Conservation (phyloP, 2,113 vertebrate species). For the Myanophis thanlyinensis region DNA sequence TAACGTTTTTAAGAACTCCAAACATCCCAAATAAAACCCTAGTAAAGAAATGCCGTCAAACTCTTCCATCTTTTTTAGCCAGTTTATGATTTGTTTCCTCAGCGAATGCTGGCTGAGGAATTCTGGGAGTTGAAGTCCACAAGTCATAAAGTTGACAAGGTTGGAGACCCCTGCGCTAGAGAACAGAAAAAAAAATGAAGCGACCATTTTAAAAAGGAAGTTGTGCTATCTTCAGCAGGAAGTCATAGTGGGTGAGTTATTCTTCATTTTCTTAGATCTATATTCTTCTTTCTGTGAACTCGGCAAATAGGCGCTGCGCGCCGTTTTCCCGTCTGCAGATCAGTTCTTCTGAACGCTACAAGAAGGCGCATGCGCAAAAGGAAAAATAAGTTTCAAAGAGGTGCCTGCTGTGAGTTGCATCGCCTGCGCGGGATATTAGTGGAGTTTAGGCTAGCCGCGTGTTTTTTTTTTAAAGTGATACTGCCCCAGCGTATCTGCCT, state of each 20-base stretch:
- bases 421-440: neutral
- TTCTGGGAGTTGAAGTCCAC: no score
- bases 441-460: neutral
- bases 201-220: neutral
- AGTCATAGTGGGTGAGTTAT: neutral
- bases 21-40: neutral
- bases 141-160: no score
- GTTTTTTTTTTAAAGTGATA: neutral
- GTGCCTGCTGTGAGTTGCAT: neutral
- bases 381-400: neutral
- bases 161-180: no score
- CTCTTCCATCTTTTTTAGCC: neutral
- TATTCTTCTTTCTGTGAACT: neutral
- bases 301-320: neutral
- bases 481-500: neutral
- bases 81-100: neutral
- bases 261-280: neutral
- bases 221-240: no score
- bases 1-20: neutral
- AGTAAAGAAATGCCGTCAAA: neutral
- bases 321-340: neutral
- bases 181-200: neutral
- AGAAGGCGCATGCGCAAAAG: neutral
- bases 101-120: no score
- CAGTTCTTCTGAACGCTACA: neutral